Base-by-base conservation (phyloP, 2,797 vertebrate genomes). In the Pangasius mekongensis region DNA sequence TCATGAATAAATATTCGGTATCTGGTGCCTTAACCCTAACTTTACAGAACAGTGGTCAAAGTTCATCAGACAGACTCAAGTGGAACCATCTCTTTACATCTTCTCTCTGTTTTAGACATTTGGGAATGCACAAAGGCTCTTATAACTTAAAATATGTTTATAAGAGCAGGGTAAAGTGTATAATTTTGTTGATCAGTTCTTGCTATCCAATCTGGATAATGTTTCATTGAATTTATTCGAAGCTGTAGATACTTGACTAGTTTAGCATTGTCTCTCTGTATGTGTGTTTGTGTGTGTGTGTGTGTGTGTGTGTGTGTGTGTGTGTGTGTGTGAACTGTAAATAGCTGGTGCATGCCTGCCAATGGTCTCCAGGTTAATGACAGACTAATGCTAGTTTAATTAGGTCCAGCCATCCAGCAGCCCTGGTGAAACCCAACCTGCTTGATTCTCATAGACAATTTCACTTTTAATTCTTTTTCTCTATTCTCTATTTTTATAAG, bases 301-400 rank as follows among this genome's bases (percentile, higher is more conserved):
- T 81, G 20, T 60, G 56, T 13, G 39, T 27, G 43, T 47, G 71
- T 76, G 47, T 52, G 43, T 13, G 39, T 27, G 43, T 47, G 71
- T 76, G 47, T 52, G 43, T 52, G 47, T 56, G 54, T 81, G 20
- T 60, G 56, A 62, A 82, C 78, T 82, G 56, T 82, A 82, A 81
- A 81, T 60, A 39, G 33, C 33, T 60, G 56, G 18, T 20, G 39
- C 20, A 81, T 81, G 36, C 10, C 56, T 62, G 83, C 85, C 54
- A 77, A n/a, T 76, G 84, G 83, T 82, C 87, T 88, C 47, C 76
- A 83, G 83, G 90, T 87, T 91, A 91, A 89, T 91, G 87, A 85
- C 33, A 33, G 60, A 87, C 62, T 89, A 91, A 92, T 90, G 89
- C 86, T 89, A 82, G 52, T 88, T 91, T 91, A 92, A 89, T 88